Percentiles rank a stretch among this genome's conserved stretches.
Evolutionary conservation across 2,113 vertebrate species (phyloP).

Genomic region (Mystacornis crossleyi): DNA sequence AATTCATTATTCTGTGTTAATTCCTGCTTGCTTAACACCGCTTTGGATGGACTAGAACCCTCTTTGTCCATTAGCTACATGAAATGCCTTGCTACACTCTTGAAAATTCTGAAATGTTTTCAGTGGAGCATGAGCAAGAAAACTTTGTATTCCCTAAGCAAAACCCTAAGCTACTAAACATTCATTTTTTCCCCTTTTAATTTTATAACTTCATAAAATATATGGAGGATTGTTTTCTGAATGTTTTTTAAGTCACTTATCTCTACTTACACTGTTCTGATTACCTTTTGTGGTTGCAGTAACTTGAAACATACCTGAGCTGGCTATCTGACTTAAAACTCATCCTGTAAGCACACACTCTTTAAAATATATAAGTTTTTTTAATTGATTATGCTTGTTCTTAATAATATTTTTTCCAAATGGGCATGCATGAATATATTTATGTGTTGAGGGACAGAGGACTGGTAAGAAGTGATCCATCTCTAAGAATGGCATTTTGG

Average conservation of each 20-base stretch:
- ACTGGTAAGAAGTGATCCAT: background rate
- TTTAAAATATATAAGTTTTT: background rate
- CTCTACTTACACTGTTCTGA: background rate
- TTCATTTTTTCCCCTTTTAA: background rate
- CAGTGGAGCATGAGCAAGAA: background rate
- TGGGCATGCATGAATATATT: background rate
- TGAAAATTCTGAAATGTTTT: background rate
- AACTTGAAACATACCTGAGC: background rate
- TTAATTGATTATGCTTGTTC: background rate
- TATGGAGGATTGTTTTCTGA: background rate
- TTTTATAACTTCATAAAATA: background rate
- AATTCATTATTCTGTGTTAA: background rate
- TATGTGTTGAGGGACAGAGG: background rate
- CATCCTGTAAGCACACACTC: background rate
- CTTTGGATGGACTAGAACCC: background rate
- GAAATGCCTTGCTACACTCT: background rate
- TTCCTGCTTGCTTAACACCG: background rate
- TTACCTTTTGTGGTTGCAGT: background rate
- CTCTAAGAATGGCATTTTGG: background rate
- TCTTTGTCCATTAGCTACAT: background rate
- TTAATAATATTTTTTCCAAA: background rate
- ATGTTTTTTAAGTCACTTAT: background rate
- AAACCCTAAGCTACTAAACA: background rate
- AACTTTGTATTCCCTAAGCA: background rate
- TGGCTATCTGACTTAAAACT: background rate